These are phyloP conservation scores for Lissonota sp. DNA, from an alignment of 2,888 invertebrate genomes.

Conservation along the genomic window DNA sequence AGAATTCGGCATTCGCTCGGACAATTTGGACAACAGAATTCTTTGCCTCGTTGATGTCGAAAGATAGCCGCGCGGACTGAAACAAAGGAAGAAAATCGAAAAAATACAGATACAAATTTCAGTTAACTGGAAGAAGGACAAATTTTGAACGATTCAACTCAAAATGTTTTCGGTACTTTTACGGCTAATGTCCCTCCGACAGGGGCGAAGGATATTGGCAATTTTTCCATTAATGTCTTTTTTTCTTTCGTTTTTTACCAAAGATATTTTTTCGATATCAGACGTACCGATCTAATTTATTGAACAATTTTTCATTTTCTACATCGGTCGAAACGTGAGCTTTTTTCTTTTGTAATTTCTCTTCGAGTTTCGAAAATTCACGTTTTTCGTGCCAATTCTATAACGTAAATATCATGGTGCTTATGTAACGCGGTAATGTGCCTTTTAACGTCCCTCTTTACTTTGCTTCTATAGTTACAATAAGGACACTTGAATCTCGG, in stretches of 20 bases:
- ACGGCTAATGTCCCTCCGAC: neutral
- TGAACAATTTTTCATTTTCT: neutral
- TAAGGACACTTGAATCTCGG: conserved; percentile 75
- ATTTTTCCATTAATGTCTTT: neutral
- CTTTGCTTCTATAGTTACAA: conserved; percentile 66
- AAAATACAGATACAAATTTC: too few relatives aligned
- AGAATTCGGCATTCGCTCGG: too few relatives aligned
- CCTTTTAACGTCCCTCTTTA: conserved; percentile 36
- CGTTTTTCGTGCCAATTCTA: conserved; percentile 43
- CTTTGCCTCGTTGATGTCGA: too few relatives aligned
- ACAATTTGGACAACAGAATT: too few relatives aligned
- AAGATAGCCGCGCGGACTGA: too few relatives aligned
- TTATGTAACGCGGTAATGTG: conserved; percentile 43
- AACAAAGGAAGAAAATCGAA: too few relatives aligned
- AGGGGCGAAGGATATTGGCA: neutral
- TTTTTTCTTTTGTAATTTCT: neutral
- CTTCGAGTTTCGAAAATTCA: neutral
- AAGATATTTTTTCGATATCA: neutral
- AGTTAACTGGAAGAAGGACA: too few relatives aligned
- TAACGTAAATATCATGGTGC: conserved; percentile 58
- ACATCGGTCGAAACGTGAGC: neutral
- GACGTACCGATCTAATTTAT: neutral
- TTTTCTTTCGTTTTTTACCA: neutral
- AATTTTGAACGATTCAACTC: neutral
- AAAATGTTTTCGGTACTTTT: too few relatives aligned